Base-by-base conservation (phyloP, 2,888 invertebrate genomes). In the Drosophila maculinotata region DNA sequence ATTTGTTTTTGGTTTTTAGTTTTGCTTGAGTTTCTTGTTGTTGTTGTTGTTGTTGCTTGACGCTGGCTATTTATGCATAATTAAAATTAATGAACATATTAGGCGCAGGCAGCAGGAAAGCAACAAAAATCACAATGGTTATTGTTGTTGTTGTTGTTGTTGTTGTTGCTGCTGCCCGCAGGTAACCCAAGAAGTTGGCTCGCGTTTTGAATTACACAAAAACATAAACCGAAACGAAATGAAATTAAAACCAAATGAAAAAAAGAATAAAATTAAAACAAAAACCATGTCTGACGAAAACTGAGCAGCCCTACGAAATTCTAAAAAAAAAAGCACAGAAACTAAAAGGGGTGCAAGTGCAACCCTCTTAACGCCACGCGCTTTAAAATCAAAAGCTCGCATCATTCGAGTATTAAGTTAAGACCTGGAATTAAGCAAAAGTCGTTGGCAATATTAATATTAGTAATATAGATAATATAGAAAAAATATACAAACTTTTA, bases 51-150 rank as follows among this genome's bases (percentile, higher is more conserved):
- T 17, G 8, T 35, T 31, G 15, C 26, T 33, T 26, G 28, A 39
- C 49, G 48, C 63, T 53, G 75, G 51, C 58, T 44, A 67, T 79
- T 79, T 85, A 67, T 79, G 82, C 82, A 79, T 79, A 85, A 79
- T 85, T 79, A 69, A 85, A 81, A 85, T 79, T 85, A 79, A 79
- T 79, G 79, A 85, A 82, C 85, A 79, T 71, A 64, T 81, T 78
- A 71, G 72, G 26, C 49, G 12, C 58, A 64, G 69, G 64, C 72
- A 38, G 47, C 58, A 52, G 72, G 64, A 75, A 64, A 51, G 44
- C 60, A 52, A 53, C 35, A 47, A 54, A 52, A 35, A 23, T 63
- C 57, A 71, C 63, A 69, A 58, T 54, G 57, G 42, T 65, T 26
- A n/a, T 33, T 48, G 3, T 12, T 8, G 23, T 4, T 28, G 12